Conservation (phyloP, 2,888 invertebrate species). For the Saturnia pavonia region DNA sequence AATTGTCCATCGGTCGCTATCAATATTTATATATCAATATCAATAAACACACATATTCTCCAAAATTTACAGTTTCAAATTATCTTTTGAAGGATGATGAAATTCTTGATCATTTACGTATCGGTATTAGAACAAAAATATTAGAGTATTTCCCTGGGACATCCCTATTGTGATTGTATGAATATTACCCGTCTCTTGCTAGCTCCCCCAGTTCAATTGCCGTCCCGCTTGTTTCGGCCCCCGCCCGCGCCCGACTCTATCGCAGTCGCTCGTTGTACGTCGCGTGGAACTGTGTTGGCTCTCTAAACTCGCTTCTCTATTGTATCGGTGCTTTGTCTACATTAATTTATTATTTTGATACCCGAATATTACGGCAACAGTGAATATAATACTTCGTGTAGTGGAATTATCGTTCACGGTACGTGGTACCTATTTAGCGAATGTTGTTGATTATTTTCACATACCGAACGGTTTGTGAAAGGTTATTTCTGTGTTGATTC, state of each 20-base stretch:
- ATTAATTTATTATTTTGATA: conserved; percentile 55
- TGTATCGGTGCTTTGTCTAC: conserved; percentile 71
- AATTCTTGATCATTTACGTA: not conserved
- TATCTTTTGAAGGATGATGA: not conserved
- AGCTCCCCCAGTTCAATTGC: conserved; percentile 42
- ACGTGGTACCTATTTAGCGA: conserved; percentile 67
- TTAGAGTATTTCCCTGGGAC: conserved; percentile 18
- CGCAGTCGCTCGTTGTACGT: conserved; percentile 76
- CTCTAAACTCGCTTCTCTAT: conserved; percentile 51
- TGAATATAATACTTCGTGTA: conserved; percentile 68
- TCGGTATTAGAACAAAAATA: not conserved
- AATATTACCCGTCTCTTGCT: conserved; percentile 34
- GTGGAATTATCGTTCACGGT: conserved; percentile 78
- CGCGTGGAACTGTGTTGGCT: conserved; percentile 63
- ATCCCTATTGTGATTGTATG: conserved; percentile 40
- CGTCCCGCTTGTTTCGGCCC: conserved; percentile 40
- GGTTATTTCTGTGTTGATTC: conserved; percentile 82
- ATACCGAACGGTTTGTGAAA: conserved; percentile 74
- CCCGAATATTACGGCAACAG: conserved; percentile 58
- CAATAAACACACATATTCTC: not conserved
- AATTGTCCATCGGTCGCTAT: not conserved
- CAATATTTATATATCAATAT: no score
- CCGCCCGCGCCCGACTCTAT: conserved; percentile 36
- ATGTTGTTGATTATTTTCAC: conserved; percentile 67
- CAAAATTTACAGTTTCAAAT: not conserved